phyloP scores from a whole-genome alignment of 2,888 invertebrate genomes.

The Rhynchonema sp. region DNA sequence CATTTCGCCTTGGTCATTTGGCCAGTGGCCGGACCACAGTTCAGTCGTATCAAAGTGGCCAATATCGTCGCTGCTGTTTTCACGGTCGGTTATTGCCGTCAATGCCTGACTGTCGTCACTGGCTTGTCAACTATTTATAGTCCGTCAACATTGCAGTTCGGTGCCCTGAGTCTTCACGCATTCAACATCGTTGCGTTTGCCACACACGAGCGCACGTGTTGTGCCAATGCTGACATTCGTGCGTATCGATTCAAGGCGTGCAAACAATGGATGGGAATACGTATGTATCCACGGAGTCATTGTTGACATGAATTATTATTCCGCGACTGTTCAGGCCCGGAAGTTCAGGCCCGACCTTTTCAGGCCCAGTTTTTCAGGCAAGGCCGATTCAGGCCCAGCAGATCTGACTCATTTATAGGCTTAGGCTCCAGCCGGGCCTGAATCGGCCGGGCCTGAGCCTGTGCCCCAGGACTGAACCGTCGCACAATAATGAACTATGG shows the following conservation, averaged over 20 bases:
- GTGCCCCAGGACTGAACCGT: too few species aligned
- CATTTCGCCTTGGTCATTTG: conserved; percentile 6
- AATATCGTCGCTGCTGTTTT: not conserved
- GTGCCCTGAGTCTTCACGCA: conserved; percentile 4
- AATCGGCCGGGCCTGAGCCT: too few species aligned
- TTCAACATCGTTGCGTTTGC: not conserved
- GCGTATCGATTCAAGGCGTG: not conserved
- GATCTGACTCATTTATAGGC: too few species aligned
- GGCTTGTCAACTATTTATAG: too few species aligned
- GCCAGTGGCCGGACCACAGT: conserved; percentile 2
- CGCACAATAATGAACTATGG: too few species aligned
- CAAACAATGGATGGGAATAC: not conserved
- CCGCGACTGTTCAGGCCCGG: too few species aligned
- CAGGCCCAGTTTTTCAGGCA: too few species aligned
- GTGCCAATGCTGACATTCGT: not conserved
- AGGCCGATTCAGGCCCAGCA: too few species aligned
- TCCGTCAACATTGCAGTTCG: not conserved
- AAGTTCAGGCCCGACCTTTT: too few species aligned
- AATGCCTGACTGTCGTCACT: not conserved
- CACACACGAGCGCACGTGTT: not conserved
- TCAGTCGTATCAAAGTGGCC: not conserved
- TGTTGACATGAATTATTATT: too few species aligned
- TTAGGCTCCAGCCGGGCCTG: too few species aligned
- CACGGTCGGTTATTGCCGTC: not conserved
- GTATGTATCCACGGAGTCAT: too few species aligned